Base-by-base conservation (phyloP, 2,888 invertebrate genomes). In the Timandra comae region DNA sequence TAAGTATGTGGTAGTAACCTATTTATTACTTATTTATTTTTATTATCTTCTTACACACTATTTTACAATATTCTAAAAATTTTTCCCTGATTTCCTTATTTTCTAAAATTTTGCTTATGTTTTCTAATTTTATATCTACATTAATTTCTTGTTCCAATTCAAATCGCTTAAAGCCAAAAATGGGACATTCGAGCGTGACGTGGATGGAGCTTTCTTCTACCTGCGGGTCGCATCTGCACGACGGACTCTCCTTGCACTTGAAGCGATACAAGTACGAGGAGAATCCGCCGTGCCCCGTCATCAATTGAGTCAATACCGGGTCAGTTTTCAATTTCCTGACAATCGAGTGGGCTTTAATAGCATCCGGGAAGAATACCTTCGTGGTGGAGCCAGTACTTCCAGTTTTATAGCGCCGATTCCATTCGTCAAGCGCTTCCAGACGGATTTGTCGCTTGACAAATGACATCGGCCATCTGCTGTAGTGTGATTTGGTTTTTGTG, bases 281-380 rank as follows among this genome's bases (percentile, higher is more conserved):
- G 36, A 46, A 41, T 24, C 46, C 43, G 25, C 41, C 43, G 10
- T 46, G 41, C 1, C 38, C 36, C 2, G 38, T 42, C 16, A 45
- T 5, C 0, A 35, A 2, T 7, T 45, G 39, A 0, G 39, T 41
- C 0, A 25, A 0, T 1, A 29, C 3, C 0, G 10, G 5, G 0
- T 8, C 12, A 0, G 22, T 12, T 2, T 5, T 3, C 0, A 39
- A 16, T 3, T 23, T 7, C 0, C 22, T 19, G 0, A 41, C 2
- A 3, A 23, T 28, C 2, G 8, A 30, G 16, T 40, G 29, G 0
- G 38, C 38, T 6, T 9, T 2, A 1, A 13, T 9, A 0, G 27
- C 37, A 32, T 40, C 35, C 7, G 36, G 41, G 31, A 38, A 34
- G 5, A 32, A 32, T 0, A 32, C 0, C 4, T 27, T 39, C 0